phyloP scores from a whole-genome alignment of 2,113 vertebrate species.

The Myxocyprinus asiaticus region DNA sequence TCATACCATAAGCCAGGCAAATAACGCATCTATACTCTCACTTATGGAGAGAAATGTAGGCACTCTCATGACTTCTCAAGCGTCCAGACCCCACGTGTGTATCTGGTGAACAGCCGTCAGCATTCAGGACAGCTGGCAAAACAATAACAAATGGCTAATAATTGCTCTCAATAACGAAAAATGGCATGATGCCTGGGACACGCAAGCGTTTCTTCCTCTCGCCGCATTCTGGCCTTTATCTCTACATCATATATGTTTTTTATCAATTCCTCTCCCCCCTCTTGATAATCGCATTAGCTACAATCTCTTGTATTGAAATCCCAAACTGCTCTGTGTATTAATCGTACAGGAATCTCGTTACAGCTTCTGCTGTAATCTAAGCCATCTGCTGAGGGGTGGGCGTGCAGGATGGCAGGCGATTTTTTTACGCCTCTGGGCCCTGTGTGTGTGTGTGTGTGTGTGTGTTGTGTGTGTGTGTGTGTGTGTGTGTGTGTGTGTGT shows the following conservation, averaged over 20 bases:
- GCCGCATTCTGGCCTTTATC: not conserved
- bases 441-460: slow-evolving; percentile 51
- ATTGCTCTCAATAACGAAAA: slow-evolving; percentile 38
- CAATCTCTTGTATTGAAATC: slow-evolving; percentile 76
- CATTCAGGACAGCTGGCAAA: slow-evolving; percentile 57
- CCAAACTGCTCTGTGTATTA: slow-evolving; percentile 77
- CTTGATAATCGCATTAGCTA: slow-evolving; percentile 73
- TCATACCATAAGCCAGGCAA: slow-evolving; percentile 6
- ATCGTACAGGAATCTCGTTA: slow-evolving; percentile 75
- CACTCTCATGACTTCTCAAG: not conserved
- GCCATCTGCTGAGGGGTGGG: slow-evolving; percentile 70
- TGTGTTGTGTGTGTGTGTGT: slow-evolving; percentile 40
- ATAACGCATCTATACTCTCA: not conserved
- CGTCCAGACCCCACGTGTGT: slow-evolving; percentile 26
- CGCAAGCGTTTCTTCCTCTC: slow-evolving; percentile 1
- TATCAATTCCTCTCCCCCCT: slow-evolving; percentile 40
- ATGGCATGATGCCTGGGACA: slow-evolving; percentile 28
- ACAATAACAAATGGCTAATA: slow-evolving; percentile 63
- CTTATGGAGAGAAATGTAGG: slow-evolving; percentile 22
- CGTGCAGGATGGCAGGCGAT: slow-evolving; percentile 46
- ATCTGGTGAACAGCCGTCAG: slow-evolving; percentile 28
- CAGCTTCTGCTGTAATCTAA: slow-evolving; percentile 76
- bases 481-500: slow-evolving; percentile 44
- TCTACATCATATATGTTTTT: slow-evolving; percentile 27
- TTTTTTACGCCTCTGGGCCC: slow-evolving; percentile 35